Percentiles rank a stretch among this genome's conserved stretches.
These are phyloP conservation scores for Lynx canadensis DNA, from an alignment of 2,113 vertebrate species.

Conservation along the genomic window DNA sequence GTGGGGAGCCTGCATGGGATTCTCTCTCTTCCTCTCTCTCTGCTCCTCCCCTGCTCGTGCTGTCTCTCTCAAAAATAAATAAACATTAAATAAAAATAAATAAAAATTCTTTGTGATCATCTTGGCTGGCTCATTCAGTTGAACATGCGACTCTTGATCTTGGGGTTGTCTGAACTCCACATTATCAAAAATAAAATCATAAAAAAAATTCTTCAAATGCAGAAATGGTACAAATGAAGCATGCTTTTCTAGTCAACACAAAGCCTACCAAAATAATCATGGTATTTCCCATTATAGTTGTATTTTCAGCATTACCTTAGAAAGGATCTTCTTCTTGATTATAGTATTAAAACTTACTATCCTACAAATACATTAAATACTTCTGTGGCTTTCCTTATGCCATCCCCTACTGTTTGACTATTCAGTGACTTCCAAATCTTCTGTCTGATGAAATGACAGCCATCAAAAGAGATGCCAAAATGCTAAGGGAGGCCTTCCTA, in stretches of 20 bases:
- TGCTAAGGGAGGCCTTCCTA: background rate
- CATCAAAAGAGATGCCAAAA: background rate
- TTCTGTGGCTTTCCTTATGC: background rate
- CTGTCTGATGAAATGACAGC: background rate
- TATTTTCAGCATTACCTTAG: background rate
- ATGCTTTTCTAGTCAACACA: background rate
- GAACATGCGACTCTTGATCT: background rate
- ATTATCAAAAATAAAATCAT: background rate
- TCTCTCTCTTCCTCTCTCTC: too few species aligned
- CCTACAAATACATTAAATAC: background rate
- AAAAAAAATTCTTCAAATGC: background rate
- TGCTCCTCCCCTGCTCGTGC: too few species aligned
- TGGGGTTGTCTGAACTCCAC: background rate
- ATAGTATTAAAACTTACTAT: background rate
- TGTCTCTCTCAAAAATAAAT: too few species aligned
- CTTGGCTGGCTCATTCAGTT: background rate
- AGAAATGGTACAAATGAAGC: background rate
- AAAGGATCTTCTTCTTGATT: background rate
- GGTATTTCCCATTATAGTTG: background rate
- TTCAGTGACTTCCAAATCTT: background rate
- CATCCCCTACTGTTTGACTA: background rate
- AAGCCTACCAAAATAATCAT: constrained; percentile 1
- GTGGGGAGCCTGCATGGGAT: too few species aligned
- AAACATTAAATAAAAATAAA: too few species aligned
- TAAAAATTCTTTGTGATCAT: background rate